Evolutionary conservation across 2,888 invertebrate species (phyloP).

Genomic region (Mantis religiosa): DNA sequence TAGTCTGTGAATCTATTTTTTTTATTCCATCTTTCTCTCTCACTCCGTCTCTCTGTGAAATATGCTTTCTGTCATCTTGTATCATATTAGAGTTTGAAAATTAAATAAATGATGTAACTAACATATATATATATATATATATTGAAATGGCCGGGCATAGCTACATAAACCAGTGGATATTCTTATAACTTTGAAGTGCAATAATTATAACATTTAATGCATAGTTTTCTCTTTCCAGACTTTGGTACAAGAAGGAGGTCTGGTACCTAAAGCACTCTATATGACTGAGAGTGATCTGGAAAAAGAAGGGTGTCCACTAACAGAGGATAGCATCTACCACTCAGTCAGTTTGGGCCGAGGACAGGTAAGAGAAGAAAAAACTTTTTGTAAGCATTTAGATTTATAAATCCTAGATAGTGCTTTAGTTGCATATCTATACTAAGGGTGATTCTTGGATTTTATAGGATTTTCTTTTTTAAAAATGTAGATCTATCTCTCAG

Average conservation of each 20-base stretch:
- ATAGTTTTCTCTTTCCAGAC: constrained; percentile 52
- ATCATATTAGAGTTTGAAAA: too few relatives aligned
- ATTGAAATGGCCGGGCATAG: too few relatives aligned
- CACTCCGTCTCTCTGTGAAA: too few relatives aligned
- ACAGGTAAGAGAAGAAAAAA: constrained; percentile 39
- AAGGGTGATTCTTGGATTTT: neutral
- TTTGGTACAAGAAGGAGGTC: constrained; percentile 78
- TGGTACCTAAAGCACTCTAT: constrained; percentile 84
- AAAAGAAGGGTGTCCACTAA: constrained; percentile 46
- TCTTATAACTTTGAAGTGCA: too few relatives aligned
- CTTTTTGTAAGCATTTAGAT: neutral
- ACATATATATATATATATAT: too few relatives aligned
- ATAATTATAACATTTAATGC: too few relatives aligned
- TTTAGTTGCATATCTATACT: neutral
- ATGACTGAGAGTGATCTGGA: constrained; percentile 56
- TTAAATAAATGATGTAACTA: too few relatives aligned
- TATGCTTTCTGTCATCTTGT: too few relatives aligned
- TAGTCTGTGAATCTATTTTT: too few relatives aligned
- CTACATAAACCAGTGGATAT: too few relatives aligned
- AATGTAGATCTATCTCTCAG: neutral
- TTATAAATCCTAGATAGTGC: neutral
- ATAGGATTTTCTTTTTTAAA: neutral
- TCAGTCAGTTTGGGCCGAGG: constrained; percentile 64
- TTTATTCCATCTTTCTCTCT: too few relatives aligned
- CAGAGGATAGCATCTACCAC: constrained; percentile 66